Percentiles rank a stretch among this genome's conserved stretches.
Conservation (phyloP, 2,113 vertebrate species). For the Tragelaphus imberbis region DNA sequence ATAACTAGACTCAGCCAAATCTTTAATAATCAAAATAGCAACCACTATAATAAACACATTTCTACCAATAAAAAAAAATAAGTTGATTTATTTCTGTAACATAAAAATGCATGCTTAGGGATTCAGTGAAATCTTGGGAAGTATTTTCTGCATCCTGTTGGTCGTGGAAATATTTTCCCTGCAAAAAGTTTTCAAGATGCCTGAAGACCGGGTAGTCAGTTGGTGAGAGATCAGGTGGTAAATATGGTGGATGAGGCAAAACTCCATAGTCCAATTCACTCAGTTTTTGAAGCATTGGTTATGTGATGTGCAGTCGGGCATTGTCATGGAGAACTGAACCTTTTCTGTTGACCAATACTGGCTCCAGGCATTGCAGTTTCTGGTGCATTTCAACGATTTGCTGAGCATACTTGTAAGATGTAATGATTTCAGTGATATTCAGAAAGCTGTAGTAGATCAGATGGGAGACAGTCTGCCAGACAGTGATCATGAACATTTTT, state of each 20-base stretch:
- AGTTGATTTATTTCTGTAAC: background rate
- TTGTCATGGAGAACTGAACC: background rate
- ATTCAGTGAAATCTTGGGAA: background rate
- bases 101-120: background rate
- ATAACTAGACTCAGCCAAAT: background rate
- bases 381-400: background rate
- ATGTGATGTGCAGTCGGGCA: background rate
- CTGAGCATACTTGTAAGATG: background rate
- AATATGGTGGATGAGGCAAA: background rate
- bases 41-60: background rate
- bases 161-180: background rate
- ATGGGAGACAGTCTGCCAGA: background rate
- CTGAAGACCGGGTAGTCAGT: background rate
- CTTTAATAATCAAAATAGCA: background rate
- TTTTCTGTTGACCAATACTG: background rate
- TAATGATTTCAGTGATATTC: background rate
- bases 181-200: background rate
- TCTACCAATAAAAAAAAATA: background rate
- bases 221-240: background rate
- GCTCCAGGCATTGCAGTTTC: background rate
- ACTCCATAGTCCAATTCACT: background rate
- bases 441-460: background rate
- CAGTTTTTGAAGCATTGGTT: background rate
- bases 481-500: background rate
- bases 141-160: background rate